These are phyloP conservation scores for Pseudolycoriella hygida DNA, from an alignment of 2,888 invertebrate species.

Conservation along the genomic window DNA sequence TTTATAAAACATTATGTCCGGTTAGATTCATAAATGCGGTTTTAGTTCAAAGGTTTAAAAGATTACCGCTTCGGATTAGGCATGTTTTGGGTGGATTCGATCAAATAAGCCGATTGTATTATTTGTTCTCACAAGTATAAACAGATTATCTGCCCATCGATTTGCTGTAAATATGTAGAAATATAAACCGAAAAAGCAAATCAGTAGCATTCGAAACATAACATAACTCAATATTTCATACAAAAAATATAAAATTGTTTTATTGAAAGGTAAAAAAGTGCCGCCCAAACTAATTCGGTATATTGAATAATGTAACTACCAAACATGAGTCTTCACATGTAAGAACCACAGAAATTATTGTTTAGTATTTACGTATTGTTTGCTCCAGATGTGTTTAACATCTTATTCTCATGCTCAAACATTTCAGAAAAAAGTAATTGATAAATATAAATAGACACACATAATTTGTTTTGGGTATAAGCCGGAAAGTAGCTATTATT, in stretches of 20 bases:
- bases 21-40: no score
- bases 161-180: constrained; percentile 18
- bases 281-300: background rate
- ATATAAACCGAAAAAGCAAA: background rate
- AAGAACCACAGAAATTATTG: background rate
- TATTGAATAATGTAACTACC: background rate
- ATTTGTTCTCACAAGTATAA: constrained; percentile 19
- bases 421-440: background rate
- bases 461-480: no score
- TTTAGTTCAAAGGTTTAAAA: constrained; percentile 21
- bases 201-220: no score
- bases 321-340: no score
- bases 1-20: no score
- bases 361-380: background rate
- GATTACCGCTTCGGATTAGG: constrained; percentile 28
- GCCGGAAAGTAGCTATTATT: no score
- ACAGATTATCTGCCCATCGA: constrained; percentile 31
- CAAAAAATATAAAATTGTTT: background rate
- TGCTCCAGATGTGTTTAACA: background rate
- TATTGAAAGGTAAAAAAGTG: background rate
- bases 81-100: constrained; percentile 16
- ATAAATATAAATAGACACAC: no score
- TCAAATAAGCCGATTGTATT: background rate
- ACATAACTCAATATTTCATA: no score
- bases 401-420: background rate